These are phyloP conservation scores for Telmatherina bonti DNA, from an alignment of 2,797 vertebrate genomes.

Conservation along the genomic window DNA sequence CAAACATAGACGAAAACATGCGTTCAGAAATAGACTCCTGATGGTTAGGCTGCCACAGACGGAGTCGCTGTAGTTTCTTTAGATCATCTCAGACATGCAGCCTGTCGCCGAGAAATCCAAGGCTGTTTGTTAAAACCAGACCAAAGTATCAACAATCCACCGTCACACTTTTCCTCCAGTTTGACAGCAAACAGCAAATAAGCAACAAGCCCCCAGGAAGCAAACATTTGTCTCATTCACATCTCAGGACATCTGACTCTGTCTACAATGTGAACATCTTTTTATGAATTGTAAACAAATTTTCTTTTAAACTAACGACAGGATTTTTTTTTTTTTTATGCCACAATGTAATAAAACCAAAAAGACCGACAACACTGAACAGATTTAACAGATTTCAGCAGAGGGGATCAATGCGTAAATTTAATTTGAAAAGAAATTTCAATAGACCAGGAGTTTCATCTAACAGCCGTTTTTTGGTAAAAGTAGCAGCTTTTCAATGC, in stretches of 20 bases:
- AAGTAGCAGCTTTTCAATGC: no score
- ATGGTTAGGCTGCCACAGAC: not conserved
- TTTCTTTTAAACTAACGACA: not conserved
- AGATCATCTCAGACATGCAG: not conserved
- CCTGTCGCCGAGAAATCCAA: not conserved
- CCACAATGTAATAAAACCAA: no score
- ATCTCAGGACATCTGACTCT: not conserved
- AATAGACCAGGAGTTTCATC: no score
- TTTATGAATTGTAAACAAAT: not conserved
- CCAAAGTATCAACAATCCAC: not conserved
- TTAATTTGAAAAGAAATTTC: no score
- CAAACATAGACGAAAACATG: no score
- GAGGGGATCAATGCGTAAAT: no score
- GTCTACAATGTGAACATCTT: not conserved
- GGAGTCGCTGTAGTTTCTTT: not conserved
- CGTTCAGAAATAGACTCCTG: no score
- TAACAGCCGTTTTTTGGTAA: no score
- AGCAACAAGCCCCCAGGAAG: not conserved
- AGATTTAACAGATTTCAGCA: no score
- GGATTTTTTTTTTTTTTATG: no score
- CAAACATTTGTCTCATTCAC: not conserved
- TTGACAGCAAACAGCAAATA: not conserved
- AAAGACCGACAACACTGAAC: no score
- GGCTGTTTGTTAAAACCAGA: not conserved
- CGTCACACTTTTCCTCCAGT: not conserved